Percentiles rank a stretch among this genome's conserved stretches.
Conservation (phyloP, 2,888 invertebrate genomes). For the Quadroppia sp. region DNA sequence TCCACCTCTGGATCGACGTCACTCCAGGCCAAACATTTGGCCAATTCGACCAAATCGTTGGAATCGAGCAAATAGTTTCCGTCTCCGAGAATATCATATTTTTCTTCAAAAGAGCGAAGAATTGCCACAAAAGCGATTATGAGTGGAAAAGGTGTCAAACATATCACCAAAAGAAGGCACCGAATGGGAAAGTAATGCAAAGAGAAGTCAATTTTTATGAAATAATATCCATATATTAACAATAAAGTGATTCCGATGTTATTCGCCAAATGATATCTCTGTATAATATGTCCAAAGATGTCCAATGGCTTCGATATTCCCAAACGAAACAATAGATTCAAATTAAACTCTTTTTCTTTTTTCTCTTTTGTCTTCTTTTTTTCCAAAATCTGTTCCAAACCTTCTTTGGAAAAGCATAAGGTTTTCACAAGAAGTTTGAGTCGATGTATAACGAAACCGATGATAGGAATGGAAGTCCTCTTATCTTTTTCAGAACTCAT, state of each 20-base stretch:
- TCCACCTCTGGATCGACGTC: constrained; percentile 10
- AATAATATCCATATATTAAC: not conserved
- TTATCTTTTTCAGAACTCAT: not conserved
- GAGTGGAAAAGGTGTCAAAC: not conserved
- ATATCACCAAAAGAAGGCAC: no score
- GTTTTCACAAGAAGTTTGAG: constrained; percentile 5
- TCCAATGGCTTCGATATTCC: not conserved
- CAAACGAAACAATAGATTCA: not conserved
- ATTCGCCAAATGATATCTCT: not conserved
- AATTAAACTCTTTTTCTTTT: not conserved
- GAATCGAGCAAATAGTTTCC: not conserved
- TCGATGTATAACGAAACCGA: not conserved
- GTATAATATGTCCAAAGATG: not conserved
- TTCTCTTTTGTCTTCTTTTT: not conserved
- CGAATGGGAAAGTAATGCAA: no score
- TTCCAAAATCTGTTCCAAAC: not conserved
- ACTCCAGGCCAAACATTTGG: not conserved
- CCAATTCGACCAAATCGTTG: not conserved
- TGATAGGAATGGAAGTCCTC: not conserved
- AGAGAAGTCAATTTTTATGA: no score
- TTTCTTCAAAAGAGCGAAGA: not conserved
- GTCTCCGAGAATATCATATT: constrained; percentile 11
- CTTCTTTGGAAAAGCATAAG: not conserved
- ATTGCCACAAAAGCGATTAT: not conserved
- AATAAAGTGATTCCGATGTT: not conserved